phyloP scores from a whole-genome alignment of 2,113 vertebrate species.

The Gymnocephalus cernua region DNA sequence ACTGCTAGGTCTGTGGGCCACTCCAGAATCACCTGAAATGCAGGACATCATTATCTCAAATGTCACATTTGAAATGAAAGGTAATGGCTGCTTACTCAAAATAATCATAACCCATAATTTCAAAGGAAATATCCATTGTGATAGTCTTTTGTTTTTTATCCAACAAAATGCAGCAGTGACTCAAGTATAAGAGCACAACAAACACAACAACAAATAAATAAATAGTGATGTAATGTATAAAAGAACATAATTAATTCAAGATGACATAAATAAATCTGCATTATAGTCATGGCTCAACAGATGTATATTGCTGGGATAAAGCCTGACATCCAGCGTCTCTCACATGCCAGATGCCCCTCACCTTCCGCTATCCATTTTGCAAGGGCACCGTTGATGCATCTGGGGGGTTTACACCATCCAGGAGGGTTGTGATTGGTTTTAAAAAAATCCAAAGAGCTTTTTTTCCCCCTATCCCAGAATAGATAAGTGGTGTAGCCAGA shows the following conservation, averaged over 20 bases:
- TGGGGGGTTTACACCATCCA: too few relatives aligned
- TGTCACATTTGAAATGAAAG: background rate
- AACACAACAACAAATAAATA: background rate
- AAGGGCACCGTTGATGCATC: too few relatives aligned
- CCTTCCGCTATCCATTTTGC: too few relatives aligned
- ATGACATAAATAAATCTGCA: background rate
- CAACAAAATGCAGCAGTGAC: background rate
- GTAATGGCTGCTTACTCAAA: background rate
- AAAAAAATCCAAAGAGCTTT: too few relatives aligned
- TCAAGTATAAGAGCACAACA: background rate
- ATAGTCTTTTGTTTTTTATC: background rate
- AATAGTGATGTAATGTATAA: background rate
- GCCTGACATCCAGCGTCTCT: too few relatives aligned
- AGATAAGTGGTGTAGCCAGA: too few relatives aligned
- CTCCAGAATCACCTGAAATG: slow-evolving; percentile 93
- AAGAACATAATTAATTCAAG: background rate
- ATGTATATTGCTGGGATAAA: too few relatives aligned
- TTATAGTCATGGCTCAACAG: background rate
- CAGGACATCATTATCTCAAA: background rate
- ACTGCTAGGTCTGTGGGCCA: slow-evolving; percentile 97
- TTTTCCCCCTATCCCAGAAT: too few relatives aligned
- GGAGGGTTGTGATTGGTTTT: too few relatives aligned
- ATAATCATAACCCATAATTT: background rate
- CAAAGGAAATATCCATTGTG: background rate
- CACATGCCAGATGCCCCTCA: too few relatives aligned